Evolutionary conservation across 2,113 vertebrate genomes (phyloP).

Genomic region (Cettia cetti): DNA sequence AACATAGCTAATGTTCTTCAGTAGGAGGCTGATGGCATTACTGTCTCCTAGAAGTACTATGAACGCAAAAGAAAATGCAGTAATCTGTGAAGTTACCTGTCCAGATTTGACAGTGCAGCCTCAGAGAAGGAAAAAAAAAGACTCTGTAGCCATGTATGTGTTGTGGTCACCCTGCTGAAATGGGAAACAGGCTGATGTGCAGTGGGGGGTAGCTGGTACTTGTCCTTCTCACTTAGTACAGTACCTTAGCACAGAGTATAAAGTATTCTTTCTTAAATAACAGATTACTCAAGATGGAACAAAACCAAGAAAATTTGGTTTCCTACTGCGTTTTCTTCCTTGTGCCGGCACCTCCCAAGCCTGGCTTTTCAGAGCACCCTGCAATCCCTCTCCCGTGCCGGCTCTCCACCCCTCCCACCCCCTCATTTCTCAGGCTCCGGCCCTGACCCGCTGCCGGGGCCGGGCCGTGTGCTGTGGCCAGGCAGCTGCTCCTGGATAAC

Average conservation of each 20-base stretch:
- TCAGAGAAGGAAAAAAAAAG: not conserved
- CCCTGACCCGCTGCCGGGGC: constrained; percentile 43
- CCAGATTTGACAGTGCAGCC: not conserved
- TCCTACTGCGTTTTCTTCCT: not conserved
- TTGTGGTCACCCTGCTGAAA: not conserved
- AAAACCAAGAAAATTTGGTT: constrained; percentile 31
- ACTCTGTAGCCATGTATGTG: not conserved
- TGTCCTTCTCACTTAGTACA: not conserved
- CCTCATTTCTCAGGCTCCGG: constrained; percentile 61
- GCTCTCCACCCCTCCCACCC: constrained; percentile 46
- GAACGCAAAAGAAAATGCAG: not conserved
- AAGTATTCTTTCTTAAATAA: not conserved
- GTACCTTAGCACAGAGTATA: not conserved
- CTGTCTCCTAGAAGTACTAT: not conserved
- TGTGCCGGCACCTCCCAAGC: not conserved
- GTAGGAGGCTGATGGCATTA: not conserved
- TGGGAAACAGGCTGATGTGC: not conserved
- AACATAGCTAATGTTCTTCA: not conserved
- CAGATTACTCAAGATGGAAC: not conserved
- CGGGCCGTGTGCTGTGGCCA: constrained; percentile 36
- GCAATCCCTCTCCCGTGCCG: not conserved
- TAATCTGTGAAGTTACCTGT: not conserved
- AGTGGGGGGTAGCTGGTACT: not conserved
- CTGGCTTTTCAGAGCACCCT: not conserved
- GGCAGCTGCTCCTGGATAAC: constrained; percentile 47